A percentile compares a stretch with the other conserved stretches of the same genome.
These are phyloP conservation scores for Zaprionus gabonicus DNA, from an alignment of 1,140 invertebrate species.

Conservation along the genomic window DNA sequence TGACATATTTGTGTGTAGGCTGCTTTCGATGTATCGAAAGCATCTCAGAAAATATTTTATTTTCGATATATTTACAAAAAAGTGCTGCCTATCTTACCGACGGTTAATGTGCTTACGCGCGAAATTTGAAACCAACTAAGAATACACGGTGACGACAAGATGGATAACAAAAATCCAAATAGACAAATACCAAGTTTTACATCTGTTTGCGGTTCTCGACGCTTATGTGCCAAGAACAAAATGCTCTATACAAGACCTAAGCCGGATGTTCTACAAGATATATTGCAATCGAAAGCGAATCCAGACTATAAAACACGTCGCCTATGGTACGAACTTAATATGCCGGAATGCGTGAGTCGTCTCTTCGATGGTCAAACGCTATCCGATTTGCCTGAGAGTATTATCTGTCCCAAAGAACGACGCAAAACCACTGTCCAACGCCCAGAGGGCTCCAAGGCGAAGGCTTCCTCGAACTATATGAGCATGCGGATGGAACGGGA, in stretches of 20 bases:
- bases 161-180: constrained; percentile 65
- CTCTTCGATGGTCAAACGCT: constrained; percentile 74
- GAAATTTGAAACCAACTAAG: constrained; percentile 31
- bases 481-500: constrained; percentile 90
- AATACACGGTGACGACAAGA: constrained; percentile 12
- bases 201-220: constrained; percentile 59
- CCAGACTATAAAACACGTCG: constrained; percentile 74
- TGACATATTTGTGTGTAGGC: constrained; percentile 26
- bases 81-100: constrained; percentile 30
- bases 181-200: constrained; percentile 65
- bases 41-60: constrained; percentile 28
- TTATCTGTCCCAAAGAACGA: constrained; percentile 48
- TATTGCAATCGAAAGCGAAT: constrained; percentile 79
- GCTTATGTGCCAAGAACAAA: constrained; percentile 67
- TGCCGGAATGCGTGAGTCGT: constrained; percentile 77
- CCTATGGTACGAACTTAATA: constrained; percentile 82
- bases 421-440: constrained; percentile 25
- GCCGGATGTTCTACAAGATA: constrained; percentile 73
- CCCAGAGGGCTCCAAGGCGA: constrained; percentile 1
- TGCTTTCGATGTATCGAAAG: constrained; percentile 45
- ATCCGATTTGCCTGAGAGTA: constrained; percentile 70
- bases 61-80: constrained; percentile 31
- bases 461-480: constrained; percentile 60
- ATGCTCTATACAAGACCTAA: constrained; percentile 76
- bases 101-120: constrained; percentile 20